phyloP scores from a whole-genome alignment of 2,113 vertebrate species.

The Gallinago media region DNA sequence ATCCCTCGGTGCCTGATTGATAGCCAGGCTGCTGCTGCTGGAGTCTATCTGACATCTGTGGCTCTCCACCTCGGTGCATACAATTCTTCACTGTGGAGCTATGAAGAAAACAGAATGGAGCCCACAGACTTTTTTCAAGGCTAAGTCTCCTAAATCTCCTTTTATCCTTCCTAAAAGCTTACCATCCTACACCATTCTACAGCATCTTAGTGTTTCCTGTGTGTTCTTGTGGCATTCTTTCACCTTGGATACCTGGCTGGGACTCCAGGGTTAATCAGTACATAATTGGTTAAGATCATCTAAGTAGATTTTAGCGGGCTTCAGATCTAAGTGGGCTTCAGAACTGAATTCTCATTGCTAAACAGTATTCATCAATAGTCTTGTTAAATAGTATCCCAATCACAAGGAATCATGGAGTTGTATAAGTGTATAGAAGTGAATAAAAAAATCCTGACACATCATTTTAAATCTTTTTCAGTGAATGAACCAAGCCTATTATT shows the following conservation, averaged over 20 bases:
- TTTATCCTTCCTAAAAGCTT: not conserved
- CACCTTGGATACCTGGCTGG: not conserved
- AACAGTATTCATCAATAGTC: not conserved
- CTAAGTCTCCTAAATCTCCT: not conserved
- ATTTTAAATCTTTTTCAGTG: not conserved
- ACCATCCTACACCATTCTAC: not conserved
- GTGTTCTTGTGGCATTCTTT: fast-evolving
- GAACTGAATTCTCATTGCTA: not conserved
- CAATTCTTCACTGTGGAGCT: not conserved
- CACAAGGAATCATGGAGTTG: not conserved
- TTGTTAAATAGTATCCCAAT: not conserved
- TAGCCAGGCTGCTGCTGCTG: not conserved
- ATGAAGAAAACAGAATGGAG: not conserved
- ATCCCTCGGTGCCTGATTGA: not conserved
- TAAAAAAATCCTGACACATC: not conserved
- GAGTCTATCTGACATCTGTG: not conserved
- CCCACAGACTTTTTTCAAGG: not conserved
- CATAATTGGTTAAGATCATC: not conserved
- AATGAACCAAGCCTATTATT: not conserved
- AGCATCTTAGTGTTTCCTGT: not conserved
- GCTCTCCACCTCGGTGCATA: not conserved
- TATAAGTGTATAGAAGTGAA: not conserved
- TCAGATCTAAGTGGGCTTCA: fast-evolving
- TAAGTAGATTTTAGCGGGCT: not conserved
- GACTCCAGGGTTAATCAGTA: not conserved